These are phyloP conservation scores for Caenorhabditis remanei DNA, from an alignment of 1,140 invertebrate species.

Conservation along the genomic window DNA sequence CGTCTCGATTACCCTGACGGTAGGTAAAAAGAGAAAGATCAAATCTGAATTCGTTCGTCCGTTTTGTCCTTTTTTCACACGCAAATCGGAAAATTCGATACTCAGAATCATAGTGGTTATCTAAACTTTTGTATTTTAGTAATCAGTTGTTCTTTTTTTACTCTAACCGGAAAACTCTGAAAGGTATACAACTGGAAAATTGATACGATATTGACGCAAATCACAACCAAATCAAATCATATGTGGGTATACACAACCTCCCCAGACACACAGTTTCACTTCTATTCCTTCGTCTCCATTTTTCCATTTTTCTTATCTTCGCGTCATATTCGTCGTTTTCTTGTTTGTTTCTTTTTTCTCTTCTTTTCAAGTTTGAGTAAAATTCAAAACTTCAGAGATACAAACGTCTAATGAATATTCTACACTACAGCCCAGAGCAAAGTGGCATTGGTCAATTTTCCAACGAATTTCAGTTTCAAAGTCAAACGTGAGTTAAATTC, in stretches of 20 bases:
- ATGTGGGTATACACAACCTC: background rate
- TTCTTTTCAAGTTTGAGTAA: background rate
- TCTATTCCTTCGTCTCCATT: background rate
- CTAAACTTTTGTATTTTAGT: no score
- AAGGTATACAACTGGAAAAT: background rate
- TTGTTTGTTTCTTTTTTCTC: background rate
- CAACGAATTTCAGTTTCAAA: conserved; percentile 24
- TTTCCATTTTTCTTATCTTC: background rate
- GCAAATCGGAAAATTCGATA: no score
- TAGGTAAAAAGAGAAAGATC: background rate
- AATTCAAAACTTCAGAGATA: background rate
- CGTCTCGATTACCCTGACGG: background rate
- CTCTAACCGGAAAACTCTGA: conserved; percentile 22
- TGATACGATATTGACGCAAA: conserved; percentile 38
- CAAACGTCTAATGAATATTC: conserved; percentile 22
- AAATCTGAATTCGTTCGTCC: background rate
- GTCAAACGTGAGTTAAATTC: conserved; percentile 30
- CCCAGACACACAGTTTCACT: background rate
- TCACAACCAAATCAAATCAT: conserved; percentile 40
- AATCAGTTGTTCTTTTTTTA: background rate
- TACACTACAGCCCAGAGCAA: conserved; percentile 33
- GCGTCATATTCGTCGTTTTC: conserved; percentile 23
- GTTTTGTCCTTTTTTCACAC: background rate
- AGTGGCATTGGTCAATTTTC: conserved; percentile 21
- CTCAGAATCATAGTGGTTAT: no score